Evolutionary conservation across 1,140 invertebrate genomes (phyloP), one percentile per base, ranked within the genome.

Genomic region (Nephotettix cincticeps): DNA sequence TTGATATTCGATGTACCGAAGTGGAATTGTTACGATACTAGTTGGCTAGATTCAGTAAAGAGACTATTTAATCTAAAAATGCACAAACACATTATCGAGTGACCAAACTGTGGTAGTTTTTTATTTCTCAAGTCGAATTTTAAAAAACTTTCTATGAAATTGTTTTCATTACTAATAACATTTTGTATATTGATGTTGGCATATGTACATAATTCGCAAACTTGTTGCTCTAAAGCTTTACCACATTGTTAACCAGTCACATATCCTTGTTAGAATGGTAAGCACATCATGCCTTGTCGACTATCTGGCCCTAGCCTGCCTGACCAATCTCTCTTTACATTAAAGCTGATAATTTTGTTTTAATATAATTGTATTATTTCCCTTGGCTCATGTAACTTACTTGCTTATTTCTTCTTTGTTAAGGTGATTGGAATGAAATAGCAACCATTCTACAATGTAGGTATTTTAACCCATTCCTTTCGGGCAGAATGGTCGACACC

Each of bases 291-390:
- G 69, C 36, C 36, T 65, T 64, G 25, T 70, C 3, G 47, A 36
- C 47, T 58, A 21, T 63, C 43, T 64, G 25, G 40, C 56, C 69
- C 69, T 54, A 56, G 64, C 72, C 72, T 68, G 64, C 72, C 72
- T 73, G 72, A 73, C 69, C 69, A 68, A 73, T 61, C 17, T 58
- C 29, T 73, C 72, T 73, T 69, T 73, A 73, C 54, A 73, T 70
- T 73, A 73, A 73, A 73, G 56, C 56, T 61, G 56, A 61, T 61
- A 61, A 61, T 61, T 61, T 61, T 61, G 56, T 61, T 61, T 61
- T 61, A 51, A 11, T 51, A 21, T 21, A 11, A n/a, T 11, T n/a
- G 6, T 51, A 11, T 51, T 19, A 19, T 51, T 19, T 19, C 47
- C 47, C 47, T n/a, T 36, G 32, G 32, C 14, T 36, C n/a, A n/a